Evolutionary conservation across 2,797 vertebrate species (phyloP).

Genomic region (Erpetoichthys calabaricus): DNA sequence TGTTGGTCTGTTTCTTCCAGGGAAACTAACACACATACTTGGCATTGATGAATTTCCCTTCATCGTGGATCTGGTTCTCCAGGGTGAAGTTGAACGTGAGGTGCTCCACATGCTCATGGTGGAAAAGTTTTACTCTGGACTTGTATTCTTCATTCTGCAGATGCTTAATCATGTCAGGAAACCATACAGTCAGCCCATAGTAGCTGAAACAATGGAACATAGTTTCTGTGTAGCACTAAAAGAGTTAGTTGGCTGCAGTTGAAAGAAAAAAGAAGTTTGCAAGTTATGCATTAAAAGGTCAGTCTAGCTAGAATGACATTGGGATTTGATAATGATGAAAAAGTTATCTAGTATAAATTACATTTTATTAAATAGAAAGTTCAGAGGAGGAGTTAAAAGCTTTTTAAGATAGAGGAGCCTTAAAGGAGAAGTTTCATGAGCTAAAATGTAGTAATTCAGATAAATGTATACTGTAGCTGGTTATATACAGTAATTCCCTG

Average conservation of each 20-base stretch:
- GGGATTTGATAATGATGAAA: too few species aligned
- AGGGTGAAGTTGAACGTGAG: slow-evolving; percentile 93
- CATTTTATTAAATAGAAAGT: too few species aligned
- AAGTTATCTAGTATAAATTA: too few species aligned
- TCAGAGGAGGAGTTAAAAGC: too few species aligned
- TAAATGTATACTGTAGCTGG: too few species aligned
- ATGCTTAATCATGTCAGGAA: slow-evolving; percentile 95
- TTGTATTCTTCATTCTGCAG: slow-evolving; percentile 83
- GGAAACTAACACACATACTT: slow-evolving; percentile 47
- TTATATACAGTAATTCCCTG: too few species aligned
- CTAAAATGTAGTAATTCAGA: too few species aligned
- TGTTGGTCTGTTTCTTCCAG: too few species aligned
- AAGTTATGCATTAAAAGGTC: too few species aligned
- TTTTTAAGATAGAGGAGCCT: too few species aligned
- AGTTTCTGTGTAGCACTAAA: not conserved
- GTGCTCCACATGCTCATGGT: slow-evolving; percentile 63
- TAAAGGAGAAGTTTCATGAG: too few species aligned
- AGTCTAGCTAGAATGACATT: too few species aligned
- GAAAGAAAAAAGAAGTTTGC: slow-evolving; percentile 3
- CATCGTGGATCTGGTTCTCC: slow-evolving; percentile 84
- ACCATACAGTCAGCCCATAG: slow-evolving; percentile 91
- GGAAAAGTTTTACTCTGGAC: slow-evolving; percentile 65
- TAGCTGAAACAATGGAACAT: slow-evolving; percentile 53
- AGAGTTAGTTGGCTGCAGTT: not conserved
- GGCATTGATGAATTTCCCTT: slow-evolving; percentile 76